Conservation (phyloP, 2,113 vertebrate species). For the Ciconia maguari region DNA sequence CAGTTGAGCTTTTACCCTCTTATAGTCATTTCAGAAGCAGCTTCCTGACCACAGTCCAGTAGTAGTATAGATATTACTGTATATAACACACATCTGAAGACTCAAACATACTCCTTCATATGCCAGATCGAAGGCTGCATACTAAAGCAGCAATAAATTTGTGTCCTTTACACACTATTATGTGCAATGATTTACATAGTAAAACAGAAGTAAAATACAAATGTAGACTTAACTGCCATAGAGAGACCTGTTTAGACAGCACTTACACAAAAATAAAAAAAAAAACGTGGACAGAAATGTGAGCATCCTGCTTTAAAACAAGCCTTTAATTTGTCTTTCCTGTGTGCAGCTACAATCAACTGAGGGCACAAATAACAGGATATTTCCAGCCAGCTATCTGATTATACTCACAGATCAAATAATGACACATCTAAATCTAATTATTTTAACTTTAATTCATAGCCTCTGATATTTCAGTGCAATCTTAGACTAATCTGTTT, state of each 20-base stretch:
- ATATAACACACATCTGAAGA: not conserved
- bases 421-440: not conserved
- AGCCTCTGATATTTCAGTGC: not conserved
- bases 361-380: not conserved
- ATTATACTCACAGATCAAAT: slow-evolving; percentile 12
- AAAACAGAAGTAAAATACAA: not conserved
- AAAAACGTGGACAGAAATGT: not conserved
- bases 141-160: not conserved
- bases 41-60: not conserved
- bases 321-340: not conserved
- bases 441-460: slow-evolving; percentile 30
- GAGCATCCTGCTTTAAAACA: not conserved
- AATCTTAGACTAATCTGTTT: not conserved
- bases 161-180: not conserved
- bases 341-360: not conserved
- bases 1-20: not conserved
- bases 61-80: not conserved
- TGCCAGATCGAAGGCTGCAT: not conserved
- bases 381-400: not conserved
- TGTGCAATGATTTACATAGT: not conserved
- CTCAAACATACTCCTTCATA: not conserved
- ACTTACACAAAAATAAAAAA: not conserved
- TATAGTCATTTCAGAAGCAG: not conserved
- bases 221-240: not conserved
- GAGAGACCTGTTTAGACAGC: not conserved